Evolutionary conservation across 2,888 invertebrate species (phyloP), one percentile per base, ranked within the genome.

Genomic region (Candidula unifasciata): DNA sequence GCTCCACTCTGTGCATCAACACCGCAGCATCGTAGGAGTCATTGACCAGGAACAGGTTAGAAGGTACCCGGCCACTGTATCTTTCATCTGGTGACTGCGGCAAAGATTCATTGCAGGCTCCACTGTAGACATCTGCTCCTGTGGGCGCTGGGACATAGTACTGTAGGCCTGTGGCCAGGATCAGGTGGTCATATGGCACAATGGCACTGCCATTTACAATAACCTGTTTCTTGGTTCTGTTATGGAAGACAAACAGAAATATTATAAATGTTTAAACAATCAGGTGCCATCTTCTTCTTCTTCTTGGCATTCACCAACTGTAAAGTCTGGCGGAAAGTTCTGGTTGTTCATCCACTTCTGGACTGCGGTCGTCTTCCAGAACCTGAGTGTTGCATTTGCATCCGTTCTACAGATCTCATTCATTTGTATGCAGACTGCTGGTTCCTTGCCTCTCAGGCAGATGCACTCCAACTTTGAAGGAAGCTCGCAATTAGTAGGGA

Each of bases 141-240:
- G 92, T 91, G 0, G 93, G 93, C 66, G 89, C 88, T 5, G 92
- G 92, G 8, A 90, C 85, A 83, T 92, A 91, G 87, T 93, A 94
- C 89, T 94, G 94, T 69, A 88, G 88, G 8, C 94, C 94, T 0
- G 92, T 92, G 85, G 92, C 89, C 33, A 94, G 86, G 13, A 94
- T 89, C 64, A 94, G 88, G 84, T 94, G 93, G 88, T 94, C 94
- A 85, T 93, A 94, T 3, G 93, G 93, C 10, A 94, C 92, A 18
- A 90, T 71, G 0, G 89, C 87, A n/a, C 82, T 87, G n/a, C 88
- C 88, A 85, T 93, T 91, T n/a, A 94, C 92, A 33, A 89, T 87
- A 24, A 93, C 91, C 77, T 90, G 87, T 86, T 93, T 94, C 89
- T 91, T 92, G 66, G 92, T 91, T 82, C 93, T 92, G 87, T 87